phyloP scores from a whole-genome alignment of 1,140 invertebrate species.

The Hylaeus anthracinus region DNA sequence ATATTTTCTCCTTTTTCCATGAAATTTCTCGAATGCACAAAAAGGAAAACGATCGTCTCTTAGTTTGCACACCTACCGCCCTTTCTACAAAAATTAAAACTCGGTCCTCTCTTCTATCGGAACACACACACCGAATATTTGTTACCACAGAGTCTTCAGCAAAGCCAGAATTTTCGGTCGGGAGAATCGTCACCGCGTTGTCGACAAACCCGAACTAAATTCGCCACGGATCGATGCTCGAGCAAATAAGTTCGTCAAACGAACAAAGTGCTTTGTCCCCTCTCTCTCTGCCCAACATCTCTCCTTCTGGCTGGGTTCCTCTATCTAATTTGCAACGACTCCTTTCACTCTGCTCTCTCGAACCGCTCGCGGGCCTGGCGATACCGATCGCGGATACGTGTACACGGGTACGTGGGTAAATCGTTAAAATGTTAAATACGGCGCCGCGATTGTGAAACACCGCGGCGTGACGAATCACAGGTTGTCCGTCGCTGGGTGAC shows the following conservation, averaged over 20 bases:
- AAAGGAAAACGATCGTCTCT: no score
- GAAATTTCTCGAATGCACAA: no score
- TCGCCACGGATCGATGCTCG: not conserved
- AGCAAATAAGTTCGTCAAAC: conserved; percentile 16
- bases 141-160: no score
- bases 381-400: conserved; percentile 43
- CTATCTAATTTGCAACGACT: conserved; percentile 41
- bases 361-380: conserved; percentile 2
- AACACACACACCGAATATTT: no score
- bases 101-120: no score
- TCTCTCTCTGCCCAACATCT: not conserved
- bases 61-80: no score
- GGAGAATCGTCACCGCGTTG: no score
- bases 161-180: not conserved
- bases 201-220: not conserved
- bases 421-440: conserved; percentile 54
- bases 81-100: no score
- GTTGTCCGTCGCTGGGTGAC: conserved; percentile 45
- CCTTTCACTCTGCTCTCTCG: conserved; percentile 59
- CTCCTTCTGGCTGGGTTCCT: not conserved
- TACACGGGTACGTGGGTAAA: conserved; percentile 24
- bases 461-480: conserved; percentile 52
- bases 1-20: no score
- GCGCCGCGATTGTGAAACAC: conserved; percentile 49
- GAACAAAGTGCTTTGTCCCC: conserved; percentile 19